Conservation (phyloP, 2,888 invertebrate species). For the Ornithoptera alexandrae region DNA sequence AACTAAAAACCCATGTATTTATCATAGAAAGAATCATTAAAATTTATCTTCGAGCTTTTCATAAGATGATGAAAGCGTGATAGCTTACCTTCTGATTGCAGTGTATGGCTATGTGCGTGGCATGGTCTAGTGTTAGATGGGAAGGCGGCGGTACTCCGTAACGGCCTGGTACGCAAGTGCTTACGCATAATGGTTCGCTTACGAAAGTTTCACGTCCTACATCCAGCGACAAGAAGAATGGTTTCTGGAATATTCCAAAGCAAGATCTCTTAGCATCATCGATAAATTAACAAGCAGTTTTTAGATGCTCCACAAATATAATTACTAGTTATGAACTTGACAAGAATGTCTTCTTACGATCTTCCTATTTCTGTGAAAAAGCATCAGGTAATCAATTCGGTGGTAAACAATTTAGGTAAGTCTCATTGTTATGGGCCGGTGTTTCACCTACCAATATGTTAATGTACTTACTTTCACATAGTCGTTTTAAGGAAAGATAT, state of each 20-base stretch:
- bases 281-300: neutral
- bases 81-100: conserved; percentile 59
- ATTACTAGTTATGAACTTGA: too few relatives aligned
- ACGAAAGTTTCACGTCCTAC: conserved; percentile 64
- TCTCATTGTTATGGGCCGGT: too few relatives aligned
- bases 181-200: conserved; percentile 54
- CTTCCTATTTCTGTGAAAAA: too few relatives aligned
- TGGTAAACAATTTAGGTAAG: too few relatives aligned
- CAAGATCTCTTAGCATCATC: neutral
- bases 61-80: too few relatives aligned
- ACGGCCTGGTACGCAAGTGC: conserved; percentile 51
- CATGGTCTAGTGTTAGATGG: conserved; percentile 53
- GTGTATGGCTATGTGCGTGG: conserved; percentile 53
- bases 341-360: too few relatives aligned
- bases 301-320: neutral
- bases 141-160: conserved; percentile 60
- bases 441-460: too few relatives aligned
- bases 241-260: conserved; percentile 46
- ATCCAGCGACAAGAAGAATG: conserved; percentile 69
- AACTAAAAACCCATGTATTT: too few relatives aligned
- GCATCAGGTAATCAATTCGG: too few relatives aligned
- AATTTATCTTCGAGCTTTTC: too few relatives aligned
- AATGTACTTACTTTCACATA: too few relatives aligned
- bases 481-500: neutral
- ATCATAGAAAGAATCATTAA: too few relatives aligned